A percentile compares a stretch with the other conserved stretches of the same genome.
Conservation (phyloP, 2,888 invertebrate genomes). For the Notodonta dromedarius region DNA sequence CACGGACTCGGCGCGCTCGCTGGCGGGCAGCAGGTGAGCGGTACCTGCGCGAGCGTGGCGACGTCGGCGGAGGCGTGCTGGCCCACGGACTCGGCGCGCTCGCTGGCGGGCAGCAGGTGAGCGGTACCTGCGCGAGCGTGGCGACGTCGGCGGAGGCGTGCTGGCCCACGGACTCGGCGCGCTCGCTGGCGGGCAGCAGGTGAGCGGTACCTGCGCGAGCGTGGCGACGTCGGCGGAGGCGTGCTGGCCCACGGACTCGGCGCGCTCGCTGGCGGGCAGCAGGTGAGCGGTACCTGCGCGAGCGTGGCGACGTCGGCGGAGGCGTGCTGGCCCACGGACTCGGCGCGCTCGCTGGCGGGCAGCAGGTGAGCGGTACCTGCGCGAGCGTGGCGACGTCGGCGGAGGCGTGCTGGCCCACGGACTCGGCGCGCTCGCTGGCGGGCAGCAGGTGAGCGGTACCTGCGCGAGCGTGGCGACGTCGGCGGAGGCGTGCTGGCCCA, state of each 20-base stretch:
- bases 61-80: slow-evolving; percentile 97
- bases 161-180: slow-evolving; percentile 95
- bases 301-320: slow-evolving; percentile 95
- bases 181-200: slow-evolving; percentile 90
- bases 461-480: slow-evolving; percentile 94
- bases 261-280: slow-evolving; percentile 91
- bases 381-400: slow-evolving; percentile 95
- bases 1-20: slow-evolving; percentile 94
- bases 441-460: slow-evolving; percentile 88
- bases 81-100: slow-evolving; percentile 94
- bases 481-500: slow-evolving; percentile 95
- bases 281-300: slow-evolving; percentile 87
- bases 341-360: slow-evolving; percentile 92
- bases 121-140: slow-evolving; percentile 89
- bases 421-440: slow-evolving; percentile 91
- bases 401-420: slow-evolving; percentile 95
- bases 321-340: slow-evolving; percentile 95
- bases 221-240: slow-evolving; percentile 95
- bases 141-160: slow-evolving; percentile 96
- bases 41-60: slow-evolving; percentile 91
- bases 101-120: slow-evolving; percentile 88
- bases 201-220: slow-evolving; percentile 87
- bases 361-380: slow-evolving; percentile 86
- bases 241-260: slow-evolving; percentile 96
- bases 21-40: slow-evolving; percentile 86